A percentile compares a stretch with the other conserved stretches of the same genome.
Conservation (phyloP, 2,797 vertebrate genomes). For the Hipposideros larvatus region DNA sequence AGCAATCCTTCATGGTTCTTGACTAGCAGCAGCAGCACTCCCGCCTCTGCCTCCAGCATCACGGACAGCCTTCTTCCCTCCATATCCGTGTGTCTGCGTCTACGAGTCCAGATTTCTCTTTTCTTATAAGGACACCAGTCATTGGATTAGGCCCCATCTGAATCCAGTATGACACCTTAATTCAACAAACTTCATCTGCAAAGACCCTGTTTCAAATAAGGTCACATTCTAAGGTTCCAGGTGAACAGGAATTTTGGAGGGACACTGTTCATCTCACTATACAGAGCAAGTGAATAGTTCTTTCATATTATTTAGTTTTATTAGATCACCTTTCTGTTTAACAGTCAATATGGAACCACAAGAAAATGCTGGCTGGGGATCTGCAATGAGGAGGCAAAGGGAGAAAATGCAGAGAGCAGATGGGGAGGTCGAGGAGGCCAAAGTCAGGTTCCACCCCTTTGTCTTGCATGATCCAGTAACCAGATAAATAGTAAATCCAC, state of each 20-base stretch:
- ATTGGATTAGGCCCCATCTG: neutral
- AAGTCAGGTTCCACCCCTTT: neutral
- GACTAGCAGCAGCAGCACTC: neutral
- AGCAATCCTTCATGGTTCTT: neutral
- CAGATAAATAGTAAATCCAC: neutral
- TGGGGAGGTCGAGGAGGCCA: neutral
- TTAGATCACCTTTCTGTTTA: neutral
- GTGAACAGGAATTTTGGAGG: neutral
- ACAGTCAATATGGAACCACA: neutral
- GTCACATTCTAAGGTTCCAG: neutral
- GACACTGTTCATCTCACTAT: neutral
- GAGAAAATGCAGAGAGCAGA: neutral
- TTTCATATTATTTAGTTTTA: slow-evolving; percentile 22
- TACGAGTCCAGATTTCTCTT: neutral
- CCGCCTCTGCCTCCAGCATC: neutral
- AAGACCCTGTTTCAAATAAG: neutral
- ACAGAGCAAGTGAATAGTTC: neutral
- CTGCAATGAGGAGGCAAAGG: neutral
- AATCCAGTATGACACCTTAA: neutral
- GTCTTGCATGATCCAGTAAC: neutral
- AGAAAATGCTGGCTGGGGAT: neutral
- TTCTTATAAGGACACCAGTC: neutral
- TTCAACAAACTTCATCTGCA: neutral
- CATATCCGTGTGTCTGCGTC: neutral
- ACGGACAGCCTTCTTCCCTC: neutral